Percentiles rank a stretch among this genome's conserved stretches.
Conservation (phyloP, 37 sponge, comb jelly and placozoan genomes). For the Crambe crambe region DNA sequence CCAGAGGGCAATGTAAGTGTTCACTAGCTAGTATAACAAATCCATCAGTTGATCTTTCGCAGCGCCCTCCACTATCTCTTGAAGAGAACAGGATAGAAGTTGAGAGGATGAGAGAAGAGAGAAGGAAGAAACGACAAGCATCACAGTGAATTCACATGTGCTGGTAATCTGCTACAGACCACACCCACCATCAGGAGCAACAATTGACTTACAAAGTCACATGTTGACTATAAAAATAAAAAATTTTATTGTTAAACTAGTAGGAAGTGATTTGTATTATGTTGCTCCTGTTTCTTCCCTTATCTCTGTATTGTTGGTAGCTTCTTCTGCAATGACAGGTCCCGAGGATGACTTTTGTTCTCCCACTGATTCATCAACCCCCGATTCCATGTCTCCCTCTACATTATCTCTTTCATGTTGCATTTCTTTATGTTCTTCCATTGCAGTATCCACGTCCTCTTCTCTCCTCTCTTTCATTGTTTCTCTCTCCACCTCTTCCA, state of each 20-base stretch:
- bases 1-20: slow-evolving; percentile 64
- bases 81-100: slow-evolving; percentile 49
- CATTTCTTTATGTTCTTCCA: background rate
- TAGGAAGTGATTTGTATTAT: background rate
- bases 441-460: background rate
- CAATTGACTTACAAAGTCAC: no score
- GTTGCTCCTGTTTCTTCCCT: background rate
- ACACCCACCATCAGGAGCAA: background rate
- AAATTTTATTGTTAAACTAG: background rate
- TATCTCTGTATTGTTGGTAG: no score
- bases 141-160: background rate
- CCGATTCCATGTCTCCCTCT: no score
- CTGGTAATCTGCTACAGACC: background rate
- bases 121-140: background rate
- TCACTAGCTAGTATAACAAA: background rate
- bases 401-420: no score
- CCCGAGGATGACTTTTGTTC: no score
- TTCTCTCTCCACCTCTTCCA: background rate
- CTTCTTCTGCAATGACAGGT: no score
- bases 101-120: slow-evolving; percentile 17
- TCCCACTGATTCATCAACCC: no score
- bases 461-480: background rate
- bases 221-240: background rate
- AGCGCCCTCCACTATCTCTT: slow-evolving; percentile 61
- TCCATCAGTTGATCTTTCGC: background rate